Evolutionary conservation across 2,888 invertebrate genomes (phyloP), one percentile per base, ranked within the genome.

Genomic region (Clostera curtula): DNA sequence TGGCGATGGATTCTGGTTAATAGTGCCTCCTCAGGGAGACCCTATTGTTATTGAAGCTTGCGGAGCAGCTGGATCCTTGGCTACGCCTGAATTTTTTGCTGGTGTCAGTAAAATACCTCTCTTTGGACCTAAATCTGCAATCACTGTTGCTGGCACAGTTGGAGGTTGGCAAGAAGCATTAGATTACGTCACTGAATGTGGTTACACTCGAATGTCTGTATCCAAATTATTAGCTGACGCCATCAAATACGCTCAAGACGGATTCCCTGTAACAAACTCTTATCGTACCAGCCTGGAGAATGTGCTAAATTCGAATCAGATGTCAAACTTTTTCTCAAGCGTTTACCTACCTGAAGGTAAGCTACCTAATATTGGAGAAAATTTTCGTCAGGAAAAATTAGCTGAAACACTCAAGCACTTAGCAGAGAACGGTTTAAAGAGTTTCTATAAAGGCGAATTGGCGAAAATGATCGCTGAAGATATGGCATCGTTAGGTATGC

Each of bases 131-230:
- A 79, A 72, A 40, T 51, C 77, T 2, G 76, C 80, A 1, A 41
- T 48, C 3, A 82, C 82, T 1, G 76, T 80, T 2, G 72, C 82
- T 17, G 82, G 82, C 3, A 70, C 77, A 1, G 49, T 82, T 1
- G 77, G 72, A 5, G 80, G 80, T 2, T 82, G 82, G 82, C 59
- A 73, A 37, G 76, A 75, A 57, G 80, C 73, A n/a, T 45, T 82
- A 1, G 56, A 72, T 18, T 80, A 77, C 28, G 59, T 73, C 1
- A 25, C 63, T 19, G 76, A 79, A 58, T 64, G 57, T 42, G 82
- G 80, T 4, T 77, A 74, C 25, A 49, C 54, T 36, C 62, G 54
- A 39, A 56, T 57, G 3, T 65, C 80, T 3, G 11, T 60, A 3
- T 50, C 62, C 1, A 57, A 56, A 35, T 47, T 82, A 15, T 37